Percentiles rank a stretch among this genome's conserved stretches.
These are phyloP conservation scores for Halichoerus grypus DNA, from an alignment of 2,113 vertebrate species.

Conservation along the genomic window DNA sequence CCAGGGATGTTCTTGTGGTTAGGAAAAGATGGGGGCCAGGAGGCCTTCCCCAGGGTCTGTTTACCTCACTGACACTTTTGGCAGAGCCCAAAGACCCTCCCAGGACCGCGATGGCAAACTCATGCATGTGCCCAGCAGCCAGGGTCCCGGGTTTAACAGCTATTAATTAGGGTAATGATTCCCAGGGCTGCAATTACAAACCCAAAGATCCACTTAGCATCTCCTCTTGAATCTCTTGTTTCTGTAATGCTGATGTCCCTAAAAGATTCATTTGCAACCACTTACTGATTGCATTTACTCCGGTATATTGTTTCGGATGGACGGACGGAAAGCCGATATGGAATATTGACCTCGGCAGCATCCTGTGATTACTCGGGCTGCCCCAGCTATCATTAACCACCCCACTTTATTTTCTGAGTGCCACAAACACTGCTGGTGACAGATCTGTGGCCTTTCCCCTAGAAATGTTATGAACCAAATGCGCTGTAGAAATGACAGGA, in stretches of 20 bases:
- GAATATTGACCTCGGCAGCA: slow-evolving; percentile 92
- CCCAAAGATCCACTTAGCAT: slow-evolving; percentile 95
- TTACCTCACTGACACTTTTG: slow-evolving; percentile 91
- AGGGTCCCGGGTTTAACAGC: slow-evolving; percentile 89
- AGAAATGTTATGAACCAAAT: slow-evolving; percentile 72
- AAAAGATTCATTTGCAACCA: slow-evolving; percentile 93
- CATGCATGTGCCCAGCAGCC: slow-evolving; percentile 81
- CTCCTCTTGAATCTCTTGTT: slow-evolving; percentile 87
- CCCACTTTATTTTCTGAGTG: slow-evolving; percentile 82
- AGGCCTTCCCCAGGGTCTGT: slow-evolving; percentile 91
- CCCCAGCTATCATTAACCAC: slow-evolving; percentile 82
- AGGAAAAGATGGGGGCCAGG: slow-evolving; percentile 88
- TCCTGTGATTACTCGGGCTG: slow-evolving; percentile 87
- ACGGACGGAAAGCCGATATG: slow-evolving; percentile 90
- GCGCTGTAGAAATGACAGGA: slow-evolving; percentile 65
- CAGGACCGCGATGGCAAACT: slow-evolving; percentile 84
- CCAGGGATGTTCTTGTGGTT: slow-evolving; percentile 92
- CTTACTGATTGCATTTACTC: slow-evolving; percentile 92
- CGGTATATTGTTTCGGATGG: slow-evolving; percentile 92
- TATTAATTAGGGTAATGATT: slow-evolving; percentile 99
- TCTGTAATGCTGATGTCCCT: slow-evolving; percentile 89
- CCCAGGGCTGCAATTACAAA: slow-evolving; percentile 95
- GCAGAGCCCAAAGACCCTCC: slow-evolving; percentile 85
- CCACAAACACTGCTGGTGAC: slow-evolving; percentile 70
- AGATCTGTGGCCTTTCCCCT: slow-evolving; percentile 80